phyloP scores from a whole-genome alignment of 2,113 vertebrate species.

The Lanius collurio region DNA sequence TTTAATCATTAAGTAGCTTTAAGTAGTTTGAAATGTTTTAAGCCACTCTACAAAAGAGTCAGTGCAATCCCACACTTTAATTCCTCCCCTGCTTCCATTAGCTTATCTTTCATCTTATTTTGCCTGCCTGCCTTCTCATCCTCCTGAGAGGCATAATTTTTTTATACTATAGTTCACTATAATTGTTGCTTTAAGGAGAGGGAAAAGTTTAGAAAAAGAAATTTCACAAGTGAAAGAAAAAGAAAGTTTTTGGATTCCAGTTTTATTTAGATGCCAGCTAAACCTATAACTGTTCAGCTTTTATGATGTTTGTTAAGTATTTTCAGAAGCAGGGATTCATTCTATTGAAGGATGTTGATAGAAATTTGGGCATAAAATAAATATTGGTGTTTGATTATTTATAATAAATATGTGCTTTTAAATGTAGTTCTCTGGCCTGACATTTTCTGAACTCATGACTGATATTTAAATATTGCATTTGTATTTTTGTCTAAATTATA shows the following conservation, averaged over 20 bases:
- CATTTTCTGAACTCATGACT: neutral
- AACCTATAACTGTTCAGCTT: neutral
- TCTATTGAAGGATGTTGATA: neutral
- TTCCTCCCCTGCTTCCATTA: neutral
- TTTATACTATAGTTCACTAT: neutral
- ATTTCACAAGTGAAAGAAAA: neutral
- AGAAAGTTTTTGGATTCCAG: fast-evolving
- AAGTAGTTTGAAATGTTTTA: neutral
- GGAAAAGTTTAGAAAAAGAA: neutral
- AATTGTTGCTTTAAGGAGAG: neutral
- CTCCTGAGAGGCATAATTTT: neutral
- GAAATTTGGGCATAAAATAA: neutral
- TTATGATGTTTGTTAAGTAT: neutral
- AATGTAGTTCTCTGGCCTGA: neutral
- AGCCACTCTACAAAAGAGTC: neutral
- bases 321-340: neutral
- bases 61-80: neutral
- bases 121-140: neutral
- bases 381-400: neutral
- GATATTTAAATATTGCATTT: neutral
- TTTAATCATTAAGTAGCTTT: neutral
- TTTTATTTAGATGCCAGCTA: neutral
- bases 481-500: neutral
- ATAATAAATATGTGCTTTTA: neutral
- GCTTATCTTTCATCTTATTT: neutral